Evolutionary conservation across 2,797 vertebrate species (phyloP), one percentile per base, ranked within the genome.

Genomic region (Pseudopleuronectes americanus): DNA sequence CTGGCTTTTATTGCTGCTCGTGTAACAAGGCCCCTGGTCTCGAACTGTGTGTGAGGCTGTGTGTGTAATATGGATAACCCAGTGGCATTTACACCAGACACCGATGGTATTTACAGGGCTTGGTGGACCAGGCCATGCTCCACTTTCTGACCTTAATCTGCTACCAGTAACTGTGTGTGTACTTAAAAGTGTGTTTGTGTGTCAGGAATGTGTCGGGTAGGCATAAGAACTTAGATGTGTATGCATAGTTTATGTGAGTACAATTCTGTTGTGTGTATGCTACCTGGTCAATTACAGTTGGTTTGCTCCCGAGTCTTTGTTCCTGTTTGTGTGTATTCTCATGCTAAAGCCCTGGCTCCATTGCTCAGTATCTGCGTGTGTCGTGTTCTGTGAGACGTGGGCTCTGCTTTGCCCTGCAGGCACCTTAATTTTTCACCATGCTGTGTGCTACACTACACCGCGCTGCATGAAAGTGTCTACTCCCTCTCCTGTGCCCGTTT

Each of bases 131-230:
- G 78, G 68, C 78, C 76, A 57, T 28, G 83, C 76, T 89, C 83
- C 80, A 87, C 69, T 89, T 90, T 87, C 80, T 91, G 90, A 93
- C 90, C 89, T 91, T 93, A 92, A 92, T 93, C 84, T 92, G 71
- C 57, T 73, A 65, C 43, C 64, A 72, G 64, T 73, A 58, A 60
- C 14, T 3, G 8, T 65, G 59, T 69, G 58, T 7, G 26, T 4
- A 47, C 56, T 41, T 14, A 74, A 70, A 69, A 78, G 8, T 51
- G 49, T 66, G 53, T 76, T 77, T 64, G 23, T 83, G 16, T 76
- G 56, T 70, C 57, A 64, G 58, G 45, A 43, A 65, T 57, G 21
- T 62, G 49, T 60, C 24, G 2, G 6, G 49, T 58, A 58, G 2
- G 6, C 17, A 38, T 51, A 66, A 21, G 9, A 75, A 53, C 14